A percentile compares a stretch with the other conserved stretches of the same genome.
Evolutionary conservation across 2,113 vertebrate genomes (phyloP).

Genomic region (Thermophis baileyi): DNA sequence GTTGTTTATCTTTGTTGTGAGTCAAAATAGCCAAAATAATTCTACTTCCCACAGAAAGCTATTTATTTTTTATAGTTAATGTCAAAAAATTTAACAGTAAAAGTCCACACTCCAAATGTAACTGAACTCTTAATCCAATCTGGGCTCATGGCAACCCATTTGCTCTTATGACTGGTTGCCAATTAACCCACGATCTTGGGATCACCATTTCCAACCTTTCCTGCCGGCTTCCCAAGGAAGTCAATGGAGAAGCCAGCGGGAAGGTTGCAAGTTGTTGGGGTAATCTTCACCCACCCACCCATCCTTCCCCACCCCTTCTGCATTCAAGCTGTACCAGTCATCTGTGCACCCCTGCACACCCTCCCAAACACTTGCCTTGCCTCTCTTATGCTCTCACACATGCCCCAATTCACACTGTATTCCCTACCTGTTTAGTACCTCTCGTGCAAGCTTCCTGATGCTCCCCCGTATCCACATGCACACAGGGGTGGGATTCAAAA

Average conservation of each 20-base stretch:
- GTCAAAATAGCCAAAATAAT: background rate
- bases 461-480: no score
- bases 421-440: background rate
- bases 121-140: background rate
- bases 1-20: background rate
- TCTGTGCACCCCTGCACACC: no score
- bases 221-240: background rate
- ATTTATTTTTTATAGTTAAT: background rate
- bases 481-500: no score
- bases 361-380: background rate
- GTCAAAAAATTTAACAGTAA: background rate
- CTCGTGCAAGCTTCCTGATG: background rate
- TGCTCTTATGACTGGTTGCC: no score
- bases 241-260: background rate
- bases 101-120: background rate
- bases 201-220: background rate
- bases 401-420: background rate
- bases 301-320: background rate
- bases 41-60: background rate
- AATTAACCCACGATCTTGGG: no score
- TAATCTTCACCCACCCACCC: background rate
- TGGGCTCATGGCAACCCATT: background rate
- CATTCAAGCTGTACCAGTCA: background rate
- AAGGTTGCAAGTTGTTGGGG: background rate
- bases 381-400: background rate